A percentile compares a stretch with the other conserved stretches of the same genome.
These are phyloP conservation scores for Andrena trimmerana DNA, from an alignment of 2,888 invertebrate genomes.

Conservation along the genomic window DNA sequence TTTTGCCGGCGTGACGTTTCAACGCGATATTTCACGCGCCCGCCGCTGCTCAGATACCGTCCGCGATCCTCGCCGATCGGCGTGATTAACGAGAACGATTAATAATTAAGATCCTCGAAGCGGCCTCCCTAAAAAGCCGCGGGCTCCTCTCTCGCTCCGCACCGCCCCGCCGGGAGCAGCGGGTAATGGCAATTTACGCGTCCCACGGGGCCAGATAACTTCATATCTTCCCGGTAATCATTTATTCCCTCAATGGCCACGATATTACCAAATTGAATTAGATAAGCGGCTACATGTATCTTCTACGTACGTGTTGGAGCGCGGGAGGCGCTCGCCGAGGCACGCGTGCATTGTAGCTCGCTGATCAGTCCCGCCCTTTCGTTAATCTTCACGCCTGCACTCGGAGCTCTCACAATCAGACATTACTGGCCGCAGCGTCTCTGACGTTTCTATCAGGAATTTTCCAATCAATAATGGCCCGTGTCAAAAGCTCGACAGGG, in stretches of 20 bases:
- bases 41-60: conserved; percentile 40
- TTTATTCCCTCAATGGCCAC: conserved; percentile 83
- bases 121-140: conserved; percentile 69
- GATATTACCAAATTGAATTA: conserved; percentile 85
- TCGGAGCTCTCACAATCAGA: not conserved
- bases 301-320: conserved; percentile 69
- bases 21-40: conserved; percentile 49
- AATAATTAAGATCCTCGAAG: conserved; percentile 80
- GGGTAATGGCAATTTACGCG: conserved; percentile 84
- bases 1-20: conserved; percentile 17
- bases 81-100: conserved; percentile 77
- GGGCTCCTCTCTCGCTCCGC: conserved; percentile 60
- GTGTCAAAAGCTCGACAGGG: conserved; percentile 39
- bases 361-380: not conserved
- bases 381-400: not conserved
- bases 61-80: conserved; percentile 65
- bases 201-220: conserved; percentile 84
- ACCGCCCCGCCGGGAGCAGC: conserved; percentile 51
- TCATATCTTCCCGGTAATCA: conserved; percentile 84
- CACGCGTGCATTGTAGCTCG: not conserved
- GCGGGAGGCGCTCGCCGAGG: conserved; percentile 44
- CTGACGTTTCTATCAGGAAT: conserved; percentile 35
- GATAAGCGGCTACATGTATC: conserved; percentile 81
- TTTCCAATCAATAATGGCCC: conserved; percentile 8
- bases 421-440: not conserved